phyloP scores from a whole-genome alignment of 2,888 invertebrate species.

The Eumerus sabulonum region DNA sequence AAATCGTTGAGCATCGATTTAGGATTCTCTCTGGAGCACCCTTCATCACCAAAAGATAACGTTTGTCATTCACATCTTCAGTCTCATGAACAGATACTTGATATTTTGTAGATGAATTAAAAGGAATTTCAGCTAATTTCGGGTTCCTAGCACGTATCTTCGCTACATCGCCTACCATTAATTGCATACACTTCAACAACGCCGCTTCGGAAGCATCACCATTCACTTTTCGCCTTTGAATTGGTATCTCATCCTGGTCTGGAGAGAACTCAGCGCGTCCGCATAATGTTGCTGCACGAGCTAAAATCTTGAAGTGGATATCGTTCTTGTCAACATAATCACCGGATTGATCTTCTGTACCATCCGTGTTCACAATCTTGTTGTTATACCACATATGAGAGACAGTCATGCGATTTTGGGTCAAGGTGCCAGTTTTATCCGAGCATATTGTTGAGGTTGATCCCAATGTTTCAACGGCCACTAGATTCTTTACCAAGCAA shows the following conservation, averaged over 20 bases:
- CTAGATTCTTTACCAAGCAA: slow-evolving; percentile 97
- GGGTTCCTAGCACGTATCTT: slow-evolving; percentile 87
- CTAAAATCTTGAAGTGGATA: slow-evolving; percentile 88
- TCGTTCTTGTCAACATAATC: slow-evolving; percentile 87
- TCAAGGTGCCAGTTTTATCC: slow-evolving; percentile 97
- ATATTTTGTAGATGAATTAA: slow-evolving; percentile 95
- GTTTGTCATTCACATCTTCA: slow-evolving; percentile 89
- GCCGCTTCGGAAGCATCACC: slow-evolving; percentile 96
- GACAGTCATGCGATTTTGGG: slow-evolving; percentile 98
- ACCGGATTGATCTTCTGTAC: slow-evolving; percentile 96
- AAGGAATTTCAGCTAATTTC: slow-evolving; percentile 92
- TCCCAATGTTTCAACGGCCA: slow-evolving; percentile 97
- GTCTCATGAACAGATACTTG: slow-evolving; percentile 95
- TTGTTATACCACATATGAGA: slow-evolving; percentile 99
- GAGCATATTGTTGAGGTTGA: slow-evolving; percentile 98
- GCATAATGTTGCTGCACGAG: slow-evolving; percentile 94
- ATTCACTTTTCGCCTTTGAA: slow-evolving; percentile 92
- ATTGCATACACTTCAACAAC: slow-evolving; percentile 91
- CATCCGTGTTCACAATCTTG: slow-evolving; percentile 96
- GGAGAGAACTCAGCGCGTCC: slow-evolving; percentile 97
- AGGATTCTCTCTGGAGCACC: slow-evolving; percentile 95
- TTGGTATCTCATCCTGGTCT: slow-evolving; percentile 91
- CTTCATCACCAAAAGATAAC: slow-evolving; percentile 94
- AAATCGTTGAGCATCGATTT: slow-evolving; percentile 90
- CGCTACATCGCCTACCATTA: slow-evolving; percentile 89